Base-by-base conservation (phyloP, 2,113 vertebrate species). In the Sphaerodactylus townsendi region DNA sequence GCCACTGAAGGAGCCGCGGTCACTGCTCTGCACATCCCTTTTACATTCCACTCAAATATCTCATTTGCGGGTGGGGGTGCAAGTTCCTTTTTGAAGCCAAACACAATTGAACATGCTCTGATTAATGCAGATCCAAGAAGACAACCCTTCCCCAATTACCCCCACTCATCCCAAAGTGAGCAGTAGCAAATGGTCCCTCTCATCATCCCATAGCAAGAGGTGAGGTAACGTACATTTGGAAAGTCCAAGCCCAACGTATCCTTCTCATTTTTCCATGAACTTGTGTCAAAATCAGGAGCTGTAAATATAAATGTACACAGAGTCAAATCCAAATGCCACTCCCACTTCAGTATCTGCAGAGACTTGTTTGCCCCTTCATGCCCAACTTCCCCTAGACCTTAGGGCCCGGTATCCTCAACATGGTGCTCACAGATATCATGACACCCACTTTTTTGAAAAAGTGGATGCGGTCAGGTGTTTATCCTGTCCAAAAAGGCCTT, bases 181-280 rank as follows among this genome's bases (percentile, higher is more conserved):
- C 30, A 69, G 13, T 10, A 44, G n/a, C 5, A 75, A 33, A 19
- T 39, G 14, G 46, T 68, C 21, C 48, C 76, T 46, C n/a, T 14
- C 30, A 23, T 65, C 37, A 71, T 41, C 19, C 23, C 46, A 56
- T 37, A 13, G 3, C 1, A 21, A 69, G 9, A 23, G 48, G 23
- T 33, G 11, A 9, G 59, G 50, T 65, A 94, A 56, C 96, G 91
- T 95, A 97, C 97, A 77, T 97, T 98, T 56, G 97, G 95, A 80
- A 98, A 98, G 86, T 96, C 94, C 88, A 98, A 94, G 76, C 93
- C 96, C 87, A 98, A 95, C 39, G 91, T 96, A 19, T 83, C 28
- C 64, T 97, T 98, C 35, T 94, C 95, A 37, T 86, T 87, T 66
- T 96, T 91, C 97, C 97, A 98, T 53, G 95, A 92, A 85, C 94